These are phyloP conservation scores for Corvus hawaiiensis DNA, from an alignment of 2,113 vertebrate genomes.

Conservation along the genomic window DNA sequence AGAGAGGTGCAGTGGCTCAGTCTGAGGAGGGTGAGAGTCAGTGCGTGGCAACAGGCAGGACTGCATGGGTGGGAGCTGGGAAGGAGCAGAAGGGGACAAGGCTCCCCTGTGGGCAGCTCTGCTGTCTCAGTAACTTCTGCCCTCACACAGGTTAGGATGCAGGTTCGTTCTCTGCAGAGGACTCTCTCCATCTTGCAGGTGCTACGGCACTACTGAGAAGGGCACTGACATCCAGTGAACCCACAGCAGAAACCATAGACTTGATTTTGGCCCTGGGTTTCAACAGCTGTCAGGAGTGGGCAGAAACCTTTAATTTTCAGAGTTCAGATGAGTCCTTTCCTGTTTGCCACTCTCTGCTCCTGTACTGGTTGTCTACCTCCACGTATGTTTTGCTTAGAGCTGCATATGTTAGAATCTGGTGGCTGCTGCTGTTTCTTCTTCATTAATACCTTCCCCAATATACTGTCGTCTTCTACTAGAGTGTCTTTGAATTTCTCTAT, in stretches of 20 bases:
- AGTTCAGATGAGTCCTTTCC: background rate
- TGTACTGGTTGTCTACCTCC: background rate
- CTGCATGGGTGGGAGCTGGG: background rate
- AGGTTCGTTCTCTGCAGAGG: background rate
- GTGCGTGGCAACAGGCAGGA: background rate
- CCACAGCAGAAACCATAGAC: background rate
- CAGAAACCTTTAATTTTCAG: background rate
- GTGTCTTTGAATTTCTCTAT: background rate
- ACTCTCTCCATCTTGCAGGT: background rate
- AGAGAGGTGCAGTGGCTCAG: background rate
- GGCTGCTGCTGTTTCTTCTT: background rate
- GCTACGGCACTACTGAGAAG: background rate
- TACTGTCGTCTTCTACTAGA: background rate
- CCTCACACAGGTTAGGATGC: background rate
- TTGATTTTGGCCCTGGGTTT: background rate
- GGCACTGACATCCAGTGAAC: background rate
- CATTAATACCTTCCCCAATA: background rate
- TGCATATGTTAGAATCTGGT: background rate
- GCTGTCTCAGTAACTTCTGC: background rate
- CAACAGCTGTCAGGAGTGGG: background rate
- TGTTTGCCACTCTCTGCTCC: background rate
- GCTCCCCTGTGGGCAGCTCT: background rate
- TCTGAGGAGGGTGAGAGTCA: background rate
- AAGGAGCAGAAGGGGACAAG: background rate
- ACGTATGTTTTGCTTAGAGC: background rate